Evolutionary conservation across 35 echinoderm and acorn worm genomes (phyloP).

Genomic region (Apostichopus japonicus): DNA sequence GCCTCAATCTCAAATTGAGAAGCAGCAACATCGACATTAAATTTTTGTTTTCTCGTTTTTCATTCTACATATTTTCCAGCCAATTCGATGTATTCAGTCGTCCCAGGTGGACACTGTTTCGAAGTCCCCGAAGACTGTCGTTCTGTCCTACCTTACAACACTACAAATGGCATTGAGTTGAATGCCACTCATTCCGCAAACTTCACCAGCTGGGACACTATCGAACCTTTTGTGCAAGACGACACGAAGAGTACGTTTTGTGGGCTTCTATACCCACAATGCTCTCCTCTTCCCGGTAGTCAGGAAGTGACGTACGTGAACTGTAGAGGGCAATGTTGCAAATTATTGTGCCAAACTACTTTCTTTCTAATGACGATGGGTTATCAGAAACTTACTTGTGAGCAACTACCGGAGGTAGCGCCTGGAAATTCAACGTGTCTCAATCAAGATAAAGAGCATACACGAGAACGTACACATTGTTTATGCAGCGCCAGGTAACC

Average conservation of each 20-base stretch:
- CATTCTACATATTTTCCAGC: background rate
- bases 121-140: background rate
- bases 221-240: background rate
- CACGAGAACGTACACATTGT: no score
- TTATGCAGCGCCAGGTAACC: no score
- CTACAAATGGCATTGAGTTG: background rate
- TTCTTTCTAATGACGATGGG: background rate
- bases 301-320: background rate
- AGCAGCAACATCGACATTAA: no score
- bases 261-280: constrained; percentile 1
- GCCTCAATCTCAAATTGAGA: no score
- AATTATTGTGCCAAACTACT: background rate
- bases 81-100: background rate
- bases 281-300: background rate
- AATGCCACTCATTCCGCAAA: background rate
- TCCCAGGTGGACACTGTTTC: background rate
- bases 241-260: background rate
- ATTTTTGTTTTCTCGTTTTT: background rate
- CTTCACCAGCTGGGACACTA: background rate
- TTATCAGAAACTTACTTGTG: background rate
- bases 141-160: constrained; percentile 5
- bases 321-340: background rate
- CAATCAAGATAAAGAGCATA: no score
- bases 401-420: background rate
- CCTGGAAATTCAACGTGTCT: no score